Conservation (phyloP, 2,113 vertebrate genomes). For the Pomatorhinus ruficollis region DNA sequence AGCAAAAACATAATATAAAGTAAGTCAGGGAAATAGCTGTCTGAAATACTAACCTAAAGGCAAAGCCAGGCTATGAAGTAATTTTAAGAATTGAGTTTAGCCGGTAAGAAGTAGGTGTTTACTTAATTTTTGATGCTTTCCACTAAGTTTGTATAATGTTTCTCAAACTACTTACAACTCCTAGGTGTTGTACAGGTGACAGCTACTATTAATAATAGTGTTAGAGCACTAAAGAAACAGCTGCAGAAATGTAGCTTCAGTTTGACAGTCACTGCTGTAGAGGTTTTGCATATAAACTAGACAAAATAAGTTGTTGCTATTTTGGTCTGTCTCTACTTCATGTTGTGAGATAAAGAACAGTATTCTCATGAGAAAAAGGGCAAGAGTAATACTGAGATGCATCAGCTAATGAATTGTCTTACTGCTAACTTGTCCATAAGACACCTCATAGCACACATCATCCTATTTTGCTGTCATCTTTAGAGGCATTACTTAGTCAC, state of each 20-base stretch:
- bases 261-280: neutral
- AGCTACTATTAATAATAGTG: neutral
- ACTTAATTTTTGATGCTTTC: neutral
- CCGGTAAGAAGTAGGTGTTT: neutral
- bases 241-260: neutral
- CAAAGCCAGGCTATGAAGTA: neutral
- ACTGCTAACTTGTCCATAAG: neutral
- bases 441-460: neutral
- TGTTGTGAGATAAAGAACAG: neutral
- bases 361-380: neutral
- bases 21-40: neutral
- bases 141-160: neutral
- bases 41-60: neutral
- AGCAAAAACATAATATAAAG: neutral
- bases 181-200: neutral
- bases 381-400: neutral
- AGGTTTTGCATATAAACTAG: neutral
- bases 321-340: neutral
- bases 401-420: neutral
- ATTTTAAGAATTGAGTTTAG: neutral
- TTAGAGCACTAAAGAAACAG: neutral
- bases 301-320: conserved; percentile 22
- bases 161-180: neutral
- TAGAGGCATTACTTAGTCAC: neutral
- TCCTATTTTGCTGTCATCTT: neutral